phyloP scores from a whole-genome alignment of 2,797 vertebrate genomes.

The Danio kyathit region DNA sequence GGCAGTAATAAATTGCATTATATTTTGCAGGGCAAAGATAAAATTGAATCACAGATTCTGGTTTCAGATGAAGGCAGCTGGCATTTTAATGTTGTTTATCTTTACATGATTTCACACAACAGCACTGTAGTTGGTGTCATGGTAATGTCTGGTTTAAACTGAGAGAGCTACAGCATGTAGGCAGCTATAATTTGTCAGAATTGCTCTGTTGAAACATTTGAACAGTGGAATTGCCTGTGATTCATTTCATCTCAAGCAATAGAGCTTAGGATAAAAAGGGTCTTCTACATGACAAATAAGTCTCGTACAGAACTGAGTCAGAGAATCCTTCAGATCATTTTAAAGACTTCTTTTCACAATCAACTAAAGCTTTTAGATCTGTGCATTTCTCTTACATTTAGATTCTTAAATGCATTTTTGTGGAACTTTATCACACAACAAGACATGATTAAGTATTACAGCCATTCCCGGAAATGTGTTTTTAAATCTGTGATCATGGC shows the following conservation, averaged over 20 bases:
- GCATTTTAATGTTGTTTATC: neutral
- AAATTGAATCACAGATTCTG: neutral
- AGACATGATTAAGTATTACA: neutral
- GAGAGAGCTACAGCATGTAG: neutral
- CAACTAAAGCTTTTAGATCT: neutral
- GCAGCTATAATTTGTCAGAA: constrained; percentile 15
- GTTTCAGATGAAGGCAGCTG: neutral
- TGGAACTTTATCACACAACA: neutral
- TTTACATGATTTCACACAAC: constrained; percentile 5
- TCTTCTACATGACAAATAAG: constrained; percentile 16
- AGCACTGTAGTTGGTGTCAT: neutral
- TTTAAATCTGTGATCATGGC: constrained; percentile 9
- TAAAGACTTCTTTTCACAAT: neutral
- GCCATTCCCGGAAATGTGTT: neutral
- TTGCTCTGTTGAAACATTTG: constrained; percentile 13
- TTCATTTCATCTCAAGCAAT: constrained; percentile 4
- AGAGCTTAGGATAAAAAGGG: neutral
- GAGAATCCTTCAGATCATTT: neutral
- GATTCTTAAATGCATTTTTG: neutral
- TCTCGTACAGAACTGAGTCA: neutral
- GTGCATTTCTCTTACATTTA: neutral
- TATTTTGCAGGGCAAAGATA: neutral
- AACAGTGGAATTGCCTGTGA: neutral
- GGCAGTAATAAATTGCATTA: constrained; percentile 1
- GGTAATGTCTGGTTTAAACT: constrained; percentile 3